Percentiles rank a stretch among this genome's conserved stretches.
These are phyloP conservation scores for Herpetotheres cachinnans DNA, from an alignment of 2,113 vertebrate species.

Conservation along the genomic window DNA sequence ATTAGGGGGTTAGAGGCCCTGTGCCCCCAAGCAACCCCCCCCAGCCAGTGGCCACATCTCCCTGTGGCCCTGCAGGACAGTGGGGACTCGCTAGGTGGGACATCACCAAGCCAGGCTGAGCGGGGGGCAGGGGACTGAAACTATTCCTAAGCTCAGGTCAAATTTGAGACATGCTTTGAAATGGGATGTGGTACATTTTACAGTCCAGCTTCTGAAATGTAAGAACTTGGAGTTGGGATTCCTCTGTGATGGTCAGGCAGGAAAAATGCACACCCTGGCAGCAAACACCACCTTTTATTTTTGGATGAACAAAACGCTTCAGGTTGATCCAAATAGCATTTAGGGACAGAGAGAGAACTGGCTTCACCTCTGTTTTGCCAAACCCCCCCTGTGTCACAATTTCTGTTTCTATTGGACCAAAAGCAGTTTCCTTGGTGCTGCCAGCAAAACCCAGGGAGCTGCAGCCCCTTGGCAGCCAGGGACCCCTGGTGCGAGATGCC, in stretches of 20 bases:
- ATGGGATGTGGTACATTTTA: not conserved
- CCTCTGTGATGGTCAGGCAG: not conserved
- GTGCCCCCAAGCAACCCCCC: rapidly evolving
- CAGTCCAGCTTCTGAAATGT: not conserved
- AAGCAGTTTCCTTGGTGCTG: no score
- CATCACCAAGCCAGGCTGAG: not conserved
- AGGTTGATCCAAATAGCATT: not conserved
- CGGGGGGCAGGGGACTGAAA: no score
- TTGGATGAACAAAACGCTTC: not conserved
- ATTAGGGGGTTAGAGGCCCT: not conserved
- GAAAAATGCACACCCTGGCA: not conserved
- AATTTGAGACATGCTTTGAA: not conserved
- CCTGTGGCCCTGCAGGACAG: rapidly evolving
- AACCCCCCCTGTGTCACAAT: rapidly evolving
- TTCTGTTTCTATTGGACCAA: not conserved
- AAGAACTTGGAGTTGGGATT: rapidly evolving
- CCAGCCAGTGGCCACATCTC: rapidly evolving
- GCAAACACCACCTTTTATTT: rapidly evolving
- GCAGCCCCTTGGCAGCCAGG: not conserved
- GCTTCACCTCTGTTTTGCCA: not conserved
- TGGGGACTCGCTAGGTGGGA: not conserved
- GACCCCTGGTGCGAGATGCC: rapidly evolving
- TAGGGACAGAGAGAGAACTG: not conserved
- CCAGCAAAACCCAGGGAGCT: not conserved
- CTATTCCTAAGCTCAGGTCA: not conserved